These are phyloP conservation scores for Drosophila triauraria DNA, from an alignment of 1,140 invertebrate genomes.

Conservation along the genomic window DNA sequence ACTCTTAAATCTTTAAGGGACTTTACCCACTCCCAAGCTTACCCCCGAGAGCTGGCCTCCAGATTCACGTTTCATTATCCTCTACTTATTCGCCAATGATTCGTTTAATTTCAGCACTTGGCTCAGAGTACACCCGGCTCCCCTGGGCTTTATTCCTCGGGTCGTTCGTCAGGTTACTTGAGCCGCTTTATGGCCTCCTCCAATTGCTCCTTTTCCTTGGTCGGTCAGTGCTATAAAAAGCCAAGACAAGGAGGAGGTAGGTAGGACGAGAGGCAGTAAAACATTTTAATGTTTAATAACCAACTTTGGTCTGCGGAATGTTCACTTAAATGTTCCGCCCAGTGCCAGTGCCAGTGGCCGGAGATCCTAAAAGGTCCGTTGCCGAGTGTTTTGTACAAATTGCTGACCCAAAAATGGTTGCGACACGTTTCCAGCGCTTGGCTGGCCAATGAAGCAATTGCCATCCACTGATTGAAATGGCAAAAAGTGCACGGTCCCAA, in stretches of 20 bases:
- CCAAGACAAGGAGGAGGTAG: not conserved
- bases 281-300: constrained; percentile 65
- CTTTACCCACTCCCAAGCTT: not conserved
- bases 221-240: constrained; percentile 27
- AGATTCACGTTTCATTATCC: constrained; percentile 50
- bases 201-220: constrained; percentile 29
- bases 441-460: constrained; percentile 65
- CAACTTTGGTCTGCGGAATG: constrained; percentile 68
- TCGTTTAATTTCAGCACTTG: constrained; percentile 52
- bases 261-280: constrained; percentile 18
- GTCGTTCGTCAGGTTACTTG: constrained; percentile 35
- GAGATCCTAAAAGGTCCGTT: constrained; percentile 37
- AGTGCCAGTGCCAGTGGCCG: not conserved
- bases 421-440: constrained; percentile 58
- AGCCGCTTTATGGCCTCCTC: constrained; percentile 42
- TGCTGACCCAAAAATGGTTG: constrained; percentile 61
- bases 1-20: constrained; percentile 9
- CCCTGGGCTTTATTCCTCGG: constrained; percentile 10
- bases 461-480: constrained; percentile 58
- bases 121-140: constrained; percentile 1
- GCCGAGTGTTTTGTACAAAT: constrained; percentile 64
- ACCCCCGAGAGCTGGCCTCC: constrained; percentile 9
- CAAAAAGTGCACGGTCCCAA: constrained; percentile 56
- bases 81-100: constrained; percentile 45
- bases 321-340: constrained; percentile 28